Evolutionary conservation across 2,113 vertebrate genomes (phyloP).

Genomic region (Archilochus colubris): DNA sequence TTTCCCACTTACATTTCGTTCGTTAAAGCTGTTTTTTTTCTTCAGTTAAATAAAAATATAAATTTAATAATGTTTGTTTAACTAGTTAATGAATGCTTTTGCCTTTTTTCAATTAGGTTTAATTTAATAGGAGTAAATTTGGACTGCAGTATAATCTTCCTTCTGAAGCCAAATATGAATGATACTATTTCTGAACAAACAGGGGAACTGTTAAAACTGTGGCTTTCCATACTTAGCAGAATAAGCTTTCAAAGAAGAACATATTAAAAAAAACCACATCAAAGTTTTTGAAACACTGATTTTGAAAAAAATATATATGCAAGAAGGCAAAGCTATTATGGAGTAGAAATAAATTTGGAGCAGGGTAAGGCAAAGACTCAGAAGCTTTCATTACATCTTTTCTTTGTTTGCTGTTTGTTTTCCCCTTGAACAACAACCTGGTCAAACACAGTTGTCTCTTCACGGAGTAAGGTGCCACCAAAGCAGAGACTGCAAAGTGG

Average conservation of each 20-base stretch:
- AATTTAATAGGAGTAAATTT: constrained; percentile 64
- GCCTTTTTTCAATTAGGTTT: constrained; percentile 63
- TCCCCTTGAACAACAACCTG: not conserved
- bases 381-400: not conserved
- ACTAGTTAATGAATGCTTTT: constrained; percentile 30
- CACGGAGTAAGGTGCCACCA: not conserved
- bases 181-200: constrained; percentile 60
- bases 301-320: not conserved
- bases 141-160: constrained; percentile 29
- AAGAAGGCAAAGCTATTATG: constrained; percentile 41
- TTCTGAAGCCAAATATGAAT: constrained; percentile 46
- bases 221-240: constrained; percentile 53
- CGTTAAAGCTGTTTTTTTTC: constrained; percentile 1
- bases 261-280: not conserved
- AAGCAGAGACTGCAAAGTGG: not conserved
- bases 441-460: not conserved
- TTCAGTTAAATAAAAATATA: constrained; percentile 48
- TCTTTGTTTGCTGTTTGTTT: not conserved
- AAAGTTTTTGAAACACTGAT: constrained; percentile 24
- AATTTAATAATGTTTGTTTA: constrained; percentile 48
- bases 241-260: constrained; percentile 60
- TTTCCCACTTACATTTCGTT: not conserved
- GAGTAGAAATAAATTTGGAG: not conserved
- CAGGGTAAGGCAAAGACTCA: constrained; percentile 11
- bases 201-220: constrained; percentile 38